Evolutionary conservation across 2,888 invertebrate species (phyloP).

Genomic region (Mycalesis mineus): DNA sequence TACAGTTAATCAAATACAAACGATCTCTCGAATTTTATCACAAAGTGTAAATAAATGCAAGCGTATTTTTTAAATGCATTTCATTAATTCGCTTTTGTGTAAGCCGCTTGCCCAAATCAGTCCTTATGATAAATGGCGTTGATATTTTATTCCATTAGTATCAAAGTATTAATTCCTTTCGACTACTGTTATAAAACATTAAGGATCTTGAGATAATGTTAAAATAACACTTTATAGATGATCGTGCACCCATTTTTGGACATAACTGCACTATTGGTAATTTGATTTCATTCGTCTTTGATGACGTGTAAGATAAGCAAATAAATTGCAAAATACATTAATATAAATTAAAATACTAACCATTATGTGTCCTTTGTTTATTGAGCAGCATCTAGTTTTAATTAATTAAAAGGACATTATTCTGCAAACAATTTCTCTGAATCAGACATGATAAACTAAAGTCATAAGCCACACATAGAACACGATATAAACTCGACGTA

Average conservation of each 20-base stretch:
- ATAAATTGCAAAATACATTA: not conserved
- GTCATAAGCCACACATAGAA: conserved; percentile 9
- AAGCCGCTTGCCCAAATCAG: conserved; percentile 34
- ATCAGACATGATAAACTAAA: conserved; percentile 12
- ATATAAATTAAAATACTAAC: not conserved
- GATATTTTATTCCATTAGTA: conserved; percentile 38
- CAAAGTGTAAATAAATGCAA: conserved; percentile 44
- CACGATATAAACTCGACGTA: conserved; percentile 17
- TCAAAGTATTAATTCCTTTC: conserved; percentile 32
- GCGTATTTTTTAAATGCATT: conserved; percentile 44
- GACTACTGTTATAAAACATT: conserved; percentile 35
- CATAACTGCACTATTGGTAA: conserved; percentile 5
- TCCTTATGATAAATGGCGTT: conserved; percentile 40
- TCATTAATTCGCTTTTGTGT: conserved; percentile 37
- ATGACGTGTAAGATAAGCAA: not conserved
- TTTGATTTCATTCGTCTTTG: not conserved
- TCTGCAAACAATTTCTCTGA: not conserved
- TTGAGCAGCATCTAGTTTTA: not conserved
- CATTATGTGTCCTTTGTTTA: too few relatives aligned
- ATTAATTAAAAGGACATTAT: not conserved
- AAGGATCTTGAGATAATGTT: conserved; percentile 18
- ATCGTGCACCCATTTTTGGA: conserved; percentile 2
- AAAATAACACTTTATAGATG: conserved; percentile 17
- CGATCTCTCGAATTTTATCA: conserved; percentile 35
- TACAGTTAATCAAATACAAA: not conserved